Evolutionary conservation across 2,797 vertebrate species (phyloP), one percentile per base, ranked within the genome.

Genomic region (Alca torda): DNA sequence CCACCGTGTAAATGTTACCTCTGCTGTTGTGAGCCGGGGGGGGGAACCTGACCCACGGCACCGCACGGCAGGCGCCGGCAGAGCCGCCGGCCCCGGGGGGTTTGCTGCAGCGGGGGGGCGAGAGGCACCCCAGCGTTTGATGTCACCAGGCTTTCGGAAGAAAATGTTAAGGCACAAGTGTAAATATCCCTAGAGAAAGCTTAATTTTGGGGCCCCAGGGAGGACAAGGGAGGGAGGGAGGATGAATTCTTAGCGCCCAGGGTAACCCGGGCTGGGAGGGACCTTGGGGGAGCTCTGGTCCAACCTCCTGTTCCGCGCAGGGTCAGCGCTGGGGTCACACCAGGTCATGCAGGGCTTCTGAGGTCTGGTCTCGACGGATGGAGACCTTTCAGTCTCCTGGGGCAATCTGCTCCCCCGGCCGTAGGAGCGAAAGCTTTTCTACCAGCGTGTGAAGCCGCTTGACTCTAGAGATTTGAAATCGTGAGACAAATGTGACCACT

Each of bases 1-100:
- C 68, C 63, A 26, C 51, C 11, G 54, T 37, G 92, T 79, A 95
- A 95, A 95, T 91, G 96, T 90, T 90, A 96, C 84, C 74, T 9
- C 74, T 18, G 70, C 50, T 53, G 43, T 1, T 17, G 87, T 3
- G 89, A 87, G 77, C 21, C 0, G 31, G 81, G 65, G 43, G 89
- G 77, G 46, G 46, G 21, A 96, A 95, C 74, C 89, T 26, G 91
- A 91, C 87, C 91, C 7, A n/a, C 16, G 16, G 85, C 60, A 26
- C 4, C 2, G 68, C 45, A 16, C 1, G 20, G 85, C 53, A 33
- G 46, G 59, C 76, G 41, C 57, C 2, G 8, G 70, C 80, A 77
- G 35, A 50, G 73, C 57, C 1, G 1, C 28, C 1, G 5, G 48
- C 13, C 21, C 39, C 0, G 1, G 24, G 54, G 23, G 33, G 26